Conservation (phyloP, 2,113 vertebrate genomes). For the Meriones unguiculatus region DNA sequence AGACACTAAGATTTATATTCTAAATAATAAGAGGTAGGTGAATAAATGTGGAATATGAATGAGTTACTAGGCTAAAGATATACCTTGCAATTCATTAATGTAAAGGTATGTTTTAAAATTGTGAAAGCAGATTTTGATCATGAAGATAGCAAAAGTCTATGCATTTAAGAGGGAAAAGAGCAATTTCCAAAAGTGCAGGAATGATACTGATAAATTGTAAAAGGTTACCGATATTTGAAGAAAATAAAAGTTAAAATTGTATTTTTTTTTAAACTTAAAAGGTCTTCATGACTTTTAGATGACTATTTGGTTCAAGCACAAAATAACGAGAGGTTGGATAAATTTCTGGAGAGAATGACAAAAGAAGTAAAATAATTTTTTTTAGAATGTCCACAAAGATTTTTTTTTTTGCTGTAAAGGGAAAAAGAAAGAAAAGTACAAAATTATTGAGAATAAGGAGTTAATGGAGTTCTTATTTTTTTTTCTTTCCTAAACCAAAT, state of each 20-base stretch:
- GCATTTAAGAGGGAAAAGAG: background rate
- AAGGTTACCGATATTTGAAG: background rate
- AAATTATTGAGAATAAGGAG: background rate
- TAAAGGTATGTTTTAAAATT: background rate
- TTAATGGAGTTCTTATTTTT: background rate
- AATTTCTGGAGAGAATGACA: conserved; percentile 14
- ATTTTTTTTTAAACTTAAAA: background rate
- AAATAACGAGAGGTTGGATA: background rate
- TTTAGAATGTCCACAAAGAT: background rate
- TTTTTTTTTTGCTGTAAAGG: background rate
- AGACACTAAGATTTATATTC: background rate
- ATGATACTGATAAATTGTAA: background rate
- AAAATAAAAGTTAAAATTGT: background rate
- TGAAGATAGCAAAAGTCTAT: background rate
- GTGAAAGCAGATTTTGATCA: background rate
- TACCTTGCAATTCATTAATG: background rate
- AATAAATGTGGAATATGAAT: background rate
- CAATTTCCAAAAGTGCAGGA: background rate
- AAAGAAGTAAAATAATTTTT: background rate
- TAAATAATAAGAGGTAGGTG: background rate
- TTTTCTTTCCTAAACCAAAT: background rate
- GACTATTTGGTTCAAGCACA: background rate
- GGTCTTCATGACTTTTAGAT: background rate
- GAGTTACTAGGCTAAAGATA: background rate
- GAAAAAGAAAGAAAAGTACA: background rate